Percentiles rank a stretch among this genome's conserved stretches.
These are phyloP conservation scores for Cantharis lateralis DNA, from an alignment of 2,888 invertebrate species.

Conservation along the genomic window DNA sequence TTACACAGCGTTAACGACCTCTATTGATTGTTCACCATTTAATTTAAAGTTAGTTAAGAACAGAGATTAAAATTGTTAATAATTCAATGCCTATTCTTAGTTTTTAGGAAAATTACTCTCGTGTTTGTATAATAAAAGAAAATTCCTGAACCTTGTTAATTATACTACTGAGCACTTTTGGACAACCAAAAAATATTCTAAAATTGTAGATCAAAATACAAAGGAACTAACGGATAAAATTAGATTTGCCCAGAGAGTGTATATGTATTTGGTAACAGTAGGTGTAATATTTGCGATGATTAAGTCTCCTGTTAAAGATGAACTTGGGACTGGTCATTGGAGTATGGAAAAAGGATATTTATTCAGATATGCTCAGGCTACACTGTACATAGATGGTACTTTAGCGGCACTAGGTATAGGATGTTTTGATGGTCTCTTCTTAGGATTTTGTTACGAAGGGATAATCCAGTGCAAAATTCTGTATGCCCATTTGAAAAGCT, in stretches of 20 bases:
- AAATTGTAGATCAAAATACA: not conserved
- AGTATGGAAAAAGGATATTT: not conserved
- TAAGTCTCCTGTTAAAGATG: not conserved
- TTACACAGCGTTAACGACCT: too few relatives aligned
- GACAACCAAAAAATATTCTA: too few relatives aligned
- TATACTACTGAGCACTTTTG: not conserved
- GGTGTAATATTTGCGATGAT: not conserved
- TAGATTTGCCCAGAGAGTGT: not conserved
- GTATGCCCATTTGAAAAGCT: not conserved
- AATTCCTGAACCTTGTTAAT: too few relatives aligned
- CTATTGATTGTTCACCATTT: too few relatives aligned
- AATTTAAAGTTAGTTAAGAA: too few relatives aligned
- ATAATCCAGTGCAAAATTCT: not conserved
- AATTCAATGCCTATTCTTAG: too few relatives aligned
- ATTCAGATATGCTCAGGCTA: too few relatives aligned
- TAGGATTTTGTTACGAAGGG: not conserved
- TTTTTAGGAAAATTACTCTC: too few relatives aligned
- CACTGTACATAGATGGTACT: not conserved
- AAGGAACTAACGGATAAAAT: not conserved
- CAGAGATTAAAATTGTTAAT: too few relatives aligned
- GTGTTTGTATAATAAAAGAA: too few relatives aligned
- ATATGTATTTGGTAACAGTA: not conserved
- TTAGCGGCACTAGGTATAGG: not conserved
- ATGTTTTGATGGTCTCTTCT: not conserved
- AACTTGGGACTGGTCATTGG: not conserved